phyloP scores from a whole-genome alignment of 2,113 vertebrate species.

The Tragulus kanchil region DNA sequence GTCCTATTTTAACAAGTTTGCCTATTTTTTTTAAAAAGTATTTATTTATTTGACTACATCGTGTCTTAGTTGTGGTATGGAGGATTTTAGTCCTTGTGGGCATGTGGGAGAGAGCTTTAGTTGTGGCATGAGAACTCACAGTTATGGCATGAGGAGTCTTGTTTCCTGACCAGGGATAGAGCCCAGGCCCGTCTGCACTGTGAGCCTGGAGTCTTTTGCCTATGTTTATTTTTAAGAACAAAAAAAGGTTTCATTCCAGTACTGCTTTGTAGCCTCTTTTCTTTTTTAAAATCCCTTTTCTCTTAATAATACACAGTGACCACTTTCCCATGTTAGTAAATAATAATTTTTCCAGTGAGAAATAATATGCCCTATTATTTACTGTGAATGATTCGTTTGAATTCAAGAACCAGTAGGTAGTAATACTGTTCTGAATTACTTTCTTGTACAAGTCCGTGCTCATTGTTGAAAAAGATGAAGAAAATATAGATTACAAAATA shows the following conservation, averaged over 20 bases:
- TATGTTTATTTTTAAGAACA: not conserved
- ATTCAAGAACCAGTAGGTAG: not conserved
- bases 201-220: not conserved
- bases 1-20: not conserved
- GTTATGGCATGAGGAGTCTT: too few species aligned
- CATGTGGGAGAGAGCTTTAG: too few species aligned
- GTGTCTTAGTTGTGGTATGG: too few species aligned
- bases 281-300: not conserved
- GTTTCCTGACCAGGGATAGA: too few species aligned
- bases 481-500: not conserved
- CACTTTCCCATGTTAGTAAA: not conserved
- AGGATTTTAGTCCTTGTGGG: too few species aligned
- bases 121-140: too few species aligned
- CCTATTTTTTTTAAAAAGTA: not conserved
- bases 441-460: not conserved
- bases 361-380: not conserved
- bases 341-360: not conserved
- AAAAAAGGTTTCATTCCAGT: not conserved
- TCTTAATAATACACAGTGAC: not conserved
- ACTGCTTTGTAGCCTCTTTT: not conserved
- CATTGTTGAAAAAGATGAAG: constrained; percentile 13
- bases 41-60: too few species aligned
- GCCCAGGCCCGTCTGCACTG: too few species aligned
- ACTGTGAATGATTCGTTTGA: not conserved
- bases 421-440: constrained; percentile 7